These are phyloP conservation scores for Penaeus indicus DNA, from an alignment of 1,140 invertebrate genomes.

Conservation along the genomic window DNA sequence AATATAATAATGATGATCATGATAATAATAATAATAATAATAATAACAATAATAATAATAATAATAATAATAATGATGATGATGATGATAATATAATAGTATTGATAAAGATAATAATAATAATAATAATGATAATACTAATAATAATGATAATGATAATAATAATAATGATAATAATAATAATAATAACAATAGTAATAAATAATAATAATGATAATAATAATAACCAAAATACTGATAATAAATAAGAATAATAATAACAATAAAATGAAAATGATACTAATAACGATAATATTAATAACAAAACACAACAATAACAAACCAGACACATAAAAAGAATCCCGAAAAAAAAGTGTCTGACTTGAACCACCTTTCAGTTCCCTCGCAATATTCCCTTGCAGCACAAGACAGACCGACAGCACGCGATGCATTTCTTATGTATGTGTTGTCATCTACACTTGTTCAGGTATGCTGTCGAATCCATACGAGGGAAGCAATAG, in stretches of 20 bases:
- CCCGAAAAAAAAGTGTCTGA: not conserved
- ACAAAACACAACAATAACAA: not conserved
- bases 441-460: no score
- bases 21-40: not conserved
- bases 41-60: not conserved
- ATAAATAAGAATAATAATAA: not conserved
- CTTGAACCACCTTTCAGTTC: not conserved
- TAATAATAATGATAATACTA: not conserved
- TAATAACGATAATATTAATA: not conserved
- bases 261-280: not conserved
- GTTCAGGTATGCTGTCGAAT: not conserved
- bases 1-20: not conserved
- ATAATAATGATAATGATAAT: not conserved
- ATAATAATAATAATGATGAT: not conserved
- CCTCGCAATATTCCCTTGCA: not conserved
- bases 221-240: not conserved
- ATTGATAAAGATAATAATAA: not conserved
- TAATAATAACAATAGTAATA: not conserved
- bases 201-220: not conserved
- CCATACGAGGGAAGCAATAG: not conserved
- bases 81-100: not conserved
- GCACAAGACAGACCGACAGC: no score
- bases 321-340: not conserved
- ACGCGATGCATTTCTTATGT: no score
- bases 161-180: not conserved